These are phyloP conservation scores for Trichonephila clavipes DNA, from an alignment of 1,140 invertebrate genomes.

Conservation along the genomic window DNA sequence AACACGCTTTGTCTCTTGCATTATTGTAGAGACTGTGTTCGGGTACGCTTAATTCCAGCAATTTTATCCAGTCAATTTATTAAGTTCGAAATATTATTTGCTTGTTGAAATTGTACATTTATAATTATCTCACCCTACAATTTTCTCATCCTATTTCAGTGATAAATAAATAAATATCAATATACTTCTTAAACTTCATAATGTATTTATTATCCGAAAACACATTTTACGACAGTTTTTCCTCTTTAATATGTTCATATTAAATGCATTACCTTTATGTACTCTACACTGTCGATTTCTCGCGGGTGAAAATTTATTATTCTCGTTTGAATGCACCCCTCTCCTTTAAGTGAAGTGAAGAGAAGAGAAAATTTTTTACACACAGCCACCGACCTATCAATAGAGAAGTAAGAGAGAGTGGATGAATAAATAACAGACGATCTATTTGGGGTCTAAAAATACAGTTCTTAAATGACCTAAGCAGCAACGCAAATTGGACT, in stretches of 20 bases:
- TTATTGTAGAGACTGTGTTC: too few species aligned
- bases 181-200: not conserved
- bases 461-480: conserved; percentile 26
- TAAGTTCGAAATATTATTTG: too few species aligned
- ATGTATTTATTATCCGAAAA: not conserved
- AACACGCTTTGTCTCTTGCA: too few species aligned
- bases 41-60: too few species aligned
- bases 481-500: conserved; percentile 53
- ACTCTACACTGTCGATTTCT: not conserved
- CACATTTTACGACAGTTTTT: not conserved
- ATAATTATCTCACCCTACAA: too few species aligned
- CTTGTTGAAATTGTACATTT: too few species aligned
- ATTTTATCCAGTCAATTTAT: too few species aligned
- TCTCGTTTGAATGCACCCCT: not conserved
- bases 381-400: conserved; percentile 8
- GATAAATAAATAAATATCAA: not conserved
- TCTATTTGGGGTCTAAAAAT: conserved; percentile 34
- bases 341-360: not conserved
- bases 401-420: not conserved
- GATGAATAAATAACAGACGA: conserved; percentile 33
- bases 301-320: not conserved
- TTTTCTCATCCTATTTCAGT: too few species aligned
- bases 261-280: not conserved
- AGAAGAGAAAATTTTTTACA: conserved; percentile 6
- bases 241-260: not conserved